These are phyloP conservation scores for Nesogale talazaci DNA, from an alignment of 2,113 vertebrate genomes.

Conservation along the genomic window DNA sequence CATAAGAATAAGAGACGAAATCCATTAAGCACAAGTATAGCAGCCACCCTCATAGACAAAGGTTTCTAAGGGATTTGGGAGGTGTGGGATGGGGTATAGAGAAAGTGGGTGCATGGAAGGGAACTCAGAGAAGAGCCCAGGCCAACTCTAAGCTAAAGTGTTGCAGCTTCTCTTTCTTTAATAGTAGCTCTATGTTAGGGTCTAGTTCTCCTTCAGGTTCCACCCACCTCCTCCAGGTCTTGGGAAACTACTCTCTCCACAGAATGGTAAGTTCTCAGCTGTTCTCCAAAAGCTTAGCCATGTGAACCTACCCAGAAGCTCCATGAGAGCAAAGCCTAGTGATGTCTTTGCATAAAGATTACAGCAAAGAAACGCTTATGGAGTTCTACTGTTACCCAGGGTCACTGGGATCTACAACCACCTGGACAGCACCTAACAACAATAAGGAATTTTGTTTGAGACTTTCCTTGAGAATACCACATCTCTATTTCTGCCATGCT, in stretches of 20 bases:
- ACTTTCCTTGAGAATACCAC: constrained; percentile 26
- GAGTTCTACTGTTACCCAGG: neutral
- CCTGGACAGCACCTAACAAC: neutral
- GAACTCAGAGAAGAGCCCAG: neutral
- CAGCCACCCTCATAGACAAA: constrained; percentile 46
- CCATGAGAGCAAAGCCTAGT: neutral
- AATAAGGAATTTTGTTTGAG: neutral
- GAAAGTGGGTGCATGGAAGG: neutral
- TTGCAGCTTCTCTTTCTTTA: neutral
- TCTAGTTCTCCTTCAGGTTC: neutral
- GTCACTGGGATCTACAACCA: neutral
- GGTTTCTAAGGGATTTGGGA: constrained; percentile 25
- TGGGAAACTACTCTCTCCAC: neutral
- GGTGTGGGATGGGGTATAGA: neutral
- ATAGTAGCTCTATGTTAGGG: neutral
- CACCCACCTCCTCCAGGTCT: neutral
- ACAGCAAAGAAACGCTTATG: neutral
- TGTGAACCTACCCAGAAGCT: neutral
- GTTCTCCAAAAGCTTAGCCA: too few relatives aligned
- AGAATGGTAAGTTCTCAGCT: neutral
- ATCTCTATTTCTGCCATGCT: neutral
- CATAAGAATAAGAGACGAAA: constrained; percentile 59
- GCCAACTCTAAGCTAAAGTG: neutral
- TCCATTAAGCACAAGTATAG: constrained; percentile 32
- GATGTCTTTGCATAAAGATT: neutral